These are phyloP conservation scores for Andrena camellia DNA, from an alignment of 2,888 invertebrate species.

Conservation along the genomic window DNA sequence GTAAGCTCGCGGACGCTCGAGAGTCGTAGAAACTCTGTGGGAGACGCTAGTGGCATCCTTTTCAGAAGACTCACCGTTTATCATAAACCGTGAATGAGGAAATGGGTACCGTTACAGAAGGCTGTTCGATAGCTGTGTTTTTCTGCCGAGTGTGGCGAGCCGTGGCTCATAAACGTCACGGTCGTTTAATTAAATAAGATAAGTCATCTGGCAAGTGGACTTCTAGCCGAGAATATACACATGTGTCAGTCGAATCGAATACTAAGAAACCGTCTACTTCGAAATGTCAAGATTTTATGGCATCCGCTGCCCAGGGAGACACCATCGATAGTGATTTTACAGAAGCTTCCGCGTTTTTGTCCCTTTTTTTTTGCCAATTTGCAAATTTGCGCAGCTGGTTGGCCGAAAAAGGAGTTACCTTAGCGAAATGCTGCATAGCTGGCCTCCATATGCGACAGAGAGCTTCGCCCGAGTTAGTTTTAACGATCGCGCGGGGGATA, in stretches of 20 bases:
- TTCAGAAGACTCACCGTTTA: neutral
- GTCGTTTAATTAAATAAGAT: too few species aligned
- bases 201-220: too few species aligned
- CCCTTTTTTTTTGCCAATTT: too few species aligned
- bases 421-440: conserved; percentile 24
- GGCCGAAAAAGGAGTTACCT: conserved; percentile 17
- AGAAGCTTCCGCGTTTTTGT: too few species aligned
- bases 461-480: conserved; percentile 43
- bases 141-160: too few species aligned
- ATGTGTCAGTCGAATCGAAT: too few species aligned
- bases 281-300: too few species aligned
- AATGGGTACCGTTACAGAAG: conserved; percentile 2
- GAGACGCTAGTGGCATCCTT: neutral
- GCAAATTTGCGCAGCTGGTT: neutral
- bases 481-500: conserved; percentile 43
- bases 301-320: neutral
- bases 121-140: neutral
- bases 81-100: neutral
- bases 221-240: too few species aligned
- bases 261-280: too few species aligned
- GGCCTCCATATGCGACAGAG: conserved; percentile 2
- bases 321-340: neutral
- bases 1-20: neutral
- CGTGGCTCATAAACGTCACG: too few species aligned
- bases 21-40: neutral